A percentile compares a stretch with the other conserved stretches of the same genome.
Evolutionary conservation across 2,888 invertebrate species (phyloP).

Genomic region (Dicycla oo): DNA sequence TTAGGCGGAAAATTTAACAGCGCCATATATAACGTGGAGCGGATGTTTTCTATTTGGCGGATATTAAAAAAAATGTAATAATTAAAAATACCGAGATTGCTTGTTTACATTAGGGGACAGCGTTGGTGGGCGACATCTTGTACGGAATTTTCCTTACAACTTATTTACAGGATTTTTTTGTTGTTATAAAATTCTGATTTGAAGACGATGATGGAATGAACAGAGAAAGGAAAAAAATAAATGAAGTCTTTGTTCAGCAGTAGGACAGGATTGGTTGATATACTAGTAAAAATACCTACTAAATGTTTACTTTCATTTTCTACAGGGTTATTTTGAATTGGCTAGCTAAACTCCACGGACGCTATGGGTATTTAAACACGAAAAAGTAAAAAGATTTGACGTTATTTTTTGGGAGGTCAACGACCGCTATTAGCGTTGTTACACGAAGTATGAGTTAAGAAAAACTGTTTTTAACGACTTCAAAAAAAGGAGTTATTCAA

Average conservation of each 20-base stretch:
- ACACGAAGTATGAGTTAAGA: no score
- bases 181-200: neutral
- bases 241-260: neutral
- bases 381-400: no score
- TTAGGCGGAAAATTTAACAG: conserved; percentile 87
- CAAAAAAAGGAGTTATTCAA: no score
- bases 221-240: neutral
- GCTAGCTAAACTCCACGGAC: no score
- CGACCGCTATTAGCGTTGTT: no score
- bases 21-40: conserved; percentile 80
- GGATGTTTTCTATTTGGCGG: conserved; percentile 80
- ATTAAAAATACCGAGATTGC: conserved; percentile 56
- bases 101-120: conserved; percentile 48
- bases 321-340: no score
- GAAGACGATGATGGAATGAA: neutral
- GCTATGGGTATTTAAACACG: no score
- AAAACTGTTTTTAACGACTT: no score
- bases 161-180: conserved; percentile 2
- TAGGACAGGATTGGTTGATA: neutral
- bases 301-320: neutral
- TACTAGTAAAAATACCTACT: neutral
- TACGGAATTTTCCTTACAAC: conserved; percentile 19
- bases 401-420: no score
- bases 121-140: conserved; percentile 10
- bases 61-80: conserved; percentile 59